phyloP scores from a whole-genome alignment of 1,140 invertebrate genomes.

The Dryas iulia region DNA sequence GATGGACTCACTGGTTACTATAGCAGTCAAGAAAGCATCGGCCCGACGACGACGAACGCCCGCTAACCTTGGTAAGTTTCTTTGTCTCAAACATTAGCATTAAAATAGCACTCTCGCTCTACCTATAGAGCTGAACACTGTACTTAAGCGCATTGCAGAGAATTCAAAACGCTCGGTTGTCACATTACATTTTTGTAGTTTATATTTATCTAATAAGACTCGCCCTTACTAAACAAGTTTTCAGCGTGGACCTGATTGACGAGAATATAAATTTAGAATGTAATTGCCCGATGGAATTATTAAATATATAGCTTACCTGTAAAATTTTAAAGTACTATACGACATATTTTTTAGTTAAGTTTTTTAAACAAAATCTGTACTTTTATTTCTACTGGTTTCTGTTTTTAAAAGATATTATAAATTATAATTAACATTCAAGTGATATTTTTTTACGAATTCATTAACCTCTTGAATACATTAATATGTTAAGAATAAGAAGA shows the following conservation, averaged over 20 bases:
- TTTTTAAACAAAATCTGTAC: no score
- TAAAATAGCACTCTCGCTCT: conserved; percentile 12
- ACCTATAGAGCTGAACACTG: conserved; percentile 12
- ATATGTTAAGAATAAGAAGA: no score
- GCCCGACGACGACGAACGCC: conserved; percentile 68
- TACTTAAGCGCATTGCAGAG: neutral
- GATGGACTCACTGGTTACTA: conserved; percentile 75
- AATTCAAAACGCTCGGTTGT: neutral
- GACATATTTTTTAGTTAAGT: no score
- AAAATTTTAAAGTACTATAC: neutral
- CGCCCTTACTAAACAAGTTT: conserved; percentile 11
- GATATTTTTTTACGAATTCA: no score
- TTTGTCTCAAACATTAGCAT: conserved; percentile 20
- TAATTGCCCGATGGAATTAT: neutral
- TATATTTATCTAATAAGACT: conserved; percentile 8
- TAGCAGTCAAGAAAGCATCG: conserved; percentile 69
- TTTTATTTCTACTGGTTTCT: neutral
- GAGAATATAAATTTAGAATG: conserved; percentile 18
- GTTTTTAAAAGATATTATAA: no score
- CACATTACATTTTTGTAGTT: neutral
- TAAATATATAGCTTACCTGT: neutral
- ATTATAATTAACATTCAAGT: no score
- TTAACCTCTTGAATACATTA: no score
- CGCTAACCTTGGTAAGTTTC: conserved; percentile 63
- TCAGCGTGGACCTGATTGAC: conserved; percentile 5